Conservation (phyloP, 2,888 invertebrate species). For the Alsophila aescularia region DNA sequence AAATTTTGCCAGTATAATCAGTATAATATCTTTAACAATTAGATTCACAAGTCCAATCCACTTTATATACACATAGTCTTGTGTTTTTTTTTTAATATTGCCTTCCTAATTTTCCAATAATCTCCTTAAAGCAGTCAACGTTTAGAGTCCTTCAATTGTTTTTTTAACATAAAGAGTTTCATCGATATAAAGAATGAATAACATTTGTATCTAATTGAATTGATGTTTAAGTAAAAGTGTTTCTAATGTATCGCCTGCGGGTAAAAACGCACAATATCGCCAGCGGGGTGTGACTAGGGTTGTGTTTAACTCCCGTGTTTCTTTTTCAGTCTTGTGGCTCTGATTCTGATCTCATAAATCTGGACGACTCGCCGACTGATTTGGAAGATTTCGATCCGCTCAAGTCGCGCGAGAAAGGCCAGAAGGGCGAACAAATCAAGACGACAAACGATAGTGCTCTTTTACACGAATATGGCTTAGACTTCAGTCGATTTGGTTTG, state of each 20-base stretch:
- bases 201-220: background rate
- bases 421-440: constrained; percentile 68
- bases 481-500: constrained; percentile 83
- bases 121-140: too few relatives aligned
- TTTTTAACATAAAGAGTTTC: too few relatives aligned
- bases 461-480: constrained; percentile 89
- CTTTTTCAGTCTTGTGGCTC: constrained; percentile 77
- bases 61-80: too few relatives aligned
- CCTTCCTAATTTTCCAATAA: too few relatives aligned
- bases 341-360: constrained; percentile 77
- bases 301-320: constrained; percentile 59
- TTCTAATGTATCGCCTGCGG: constrained; percentile 1
- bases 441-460: constrained; percentile 85
- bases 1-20: too few relatives aligned
- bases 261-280: background rate
- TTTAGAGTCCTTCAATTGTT: too few relatives aligned
- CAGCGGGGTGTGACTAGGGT: background rate
- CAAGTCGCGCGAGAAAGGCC: constrained; percentile 65
- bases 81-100: too few relatives aligned
- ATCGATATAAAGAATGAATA: too few relatives aligned
- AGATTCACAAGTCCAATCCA: too few relatives aligned
- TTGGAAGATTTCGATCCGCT: constrained; percentile 78
- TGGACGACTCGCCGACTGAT: constrained; percentile 73
- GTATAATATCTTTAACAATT: too few relatives aligned
- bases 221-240: background rate